Conservation (phyloP, 2,888 invertebrate genomes). For the Campoplex nolae region DNA sequence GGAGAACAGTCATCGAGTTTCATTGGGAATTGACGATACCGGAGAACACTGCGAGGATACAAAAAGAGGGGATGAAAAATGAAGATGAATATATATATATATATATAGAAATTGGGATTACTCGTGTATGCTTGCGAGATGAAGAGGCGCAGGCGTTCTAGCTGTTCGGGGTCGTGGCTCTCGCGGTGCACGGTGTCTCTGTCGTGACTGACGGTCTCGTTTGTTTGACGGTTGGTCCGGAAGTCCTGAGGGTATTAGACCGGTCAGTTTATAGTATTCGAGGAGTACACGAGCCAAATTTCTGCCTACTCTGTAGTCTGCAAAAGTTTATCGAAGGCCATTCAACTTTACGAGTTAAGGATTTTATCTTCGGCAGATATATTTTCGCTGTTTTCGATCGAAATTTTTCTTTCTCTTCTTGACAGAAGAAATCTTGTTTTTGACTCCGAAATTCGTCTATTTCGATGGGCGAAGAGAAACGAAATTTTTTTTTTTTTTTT, state of each 20-base stretch:
- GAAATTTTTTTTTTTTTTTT: too few species aligned
- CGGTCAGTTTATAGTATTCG: slow-evolving; percentile 92
- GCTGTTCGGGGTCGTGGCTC: slow-evolving; percentile 80
- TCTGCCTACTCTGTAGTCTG: slow-evolving; percentile 92
- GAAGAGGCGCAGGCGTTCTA: slow-evolving; percentile 82
- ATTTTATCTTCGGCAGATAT: slow-evolving; percentile 24
- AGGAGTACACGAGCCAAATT: slow-evolving; percentile 91
- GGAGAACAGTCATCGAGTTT: too few species aligned
- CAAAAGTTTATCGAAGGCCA: background rate
- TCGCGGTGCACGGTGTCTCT: slow-evolving; percentile 78
- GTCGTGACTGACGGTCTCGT: slow-evolving; percentile 81
- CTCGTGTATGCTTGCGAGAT: slow-evolving; percentile 83
- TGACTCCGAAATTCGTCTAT: background rate
- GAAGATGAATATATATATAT: too few species aligned
- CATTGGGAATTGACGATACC: background rate
- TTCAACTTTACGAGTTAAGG: slow-evolving; percentile 69
- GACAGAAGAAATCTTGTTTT: background rate
- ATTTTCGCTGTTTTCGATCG: background rate
- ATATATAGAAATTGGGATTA: slow-evolving; percentile 60
- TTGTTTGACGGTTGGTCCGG: slow-evolving; percentile 82
- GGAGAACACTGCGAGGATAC: background rate
- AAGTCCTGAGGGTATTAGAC: slow-evolving; percentile 86
- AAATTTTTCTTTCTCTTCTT: background rate
- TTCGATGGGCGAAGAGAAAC: background rate
- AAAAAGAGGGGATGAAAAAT: background rate